Conservation (phyloP, 2,113 vertebrate species). For the Perca flavescens region DNA sequence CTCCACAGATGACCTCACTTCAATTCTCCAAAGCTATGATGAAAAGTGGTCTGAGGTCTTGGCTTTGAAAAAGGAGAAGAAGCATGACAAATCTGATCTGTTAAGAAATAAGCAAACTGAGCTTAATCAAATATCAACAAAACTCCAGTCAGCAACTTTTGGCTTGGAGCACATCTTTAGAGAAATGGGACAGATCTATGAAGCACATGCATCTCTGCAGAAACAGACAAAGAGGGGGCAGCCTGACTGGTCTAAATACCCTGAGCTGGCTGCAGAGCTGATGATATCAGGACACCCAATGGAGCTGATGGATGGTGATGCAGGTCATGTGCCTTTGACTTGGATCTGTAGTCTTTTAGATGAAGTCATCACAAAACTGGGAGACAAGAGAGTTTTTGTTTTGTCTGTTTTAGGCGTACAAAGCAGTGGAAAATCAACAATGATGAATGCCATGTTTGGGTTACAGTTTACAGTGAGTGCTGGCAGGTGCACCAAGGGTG, state of each 20-base stretch:
- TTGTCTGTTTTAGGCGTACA: conserved; percentile 85
- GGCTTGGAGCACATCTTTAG: conserved; percentile 85
- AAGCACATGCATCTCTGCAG: conserved; percentile 69
- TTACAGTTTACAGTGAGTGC: conserved; percentile 84
- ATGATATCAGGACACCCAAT: conserved; percentile 84
- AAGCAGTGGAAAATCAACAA: conserved; percentile 86
- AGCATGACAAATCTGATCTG: conserved; percentile 27
- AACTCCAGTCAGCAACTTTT: conserved; percentile 71
- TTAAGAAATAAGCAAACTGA: conserved; percentile 36
- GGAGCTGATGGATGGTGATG: conserved; percentile 89
- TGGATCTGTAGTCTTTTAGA: conserved; percentile 86
- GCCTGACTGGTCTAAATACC: conserved; percentile 57
- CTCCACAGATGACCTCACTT: conserved; percentile 52
- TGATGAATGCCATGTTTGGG: conserved; percentile 80
- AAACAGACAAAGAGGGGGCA: neutral
- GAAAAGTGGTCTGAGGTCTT: conserved; percentile 66
- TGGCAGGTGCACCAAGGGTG: conserved; percentile 83
- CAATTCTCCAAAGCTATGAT: conserved; percentile 66
- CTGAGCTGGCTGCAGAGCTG: conserved; percentile 81
- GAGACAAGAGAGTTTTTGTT: conserved; percentile 83
- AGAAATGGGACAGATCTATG: conserved; percentile 86
- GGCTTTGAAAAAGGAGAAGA: conserved; percentile 65
- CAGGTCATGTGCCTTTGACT: conserved; percentile 82
- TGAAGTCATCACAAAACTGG: conserved; percentile 78
- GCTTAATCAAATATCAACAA: conserved; percentile 65